Base-by-base conservation (phyloP, 2,888 invertebrate species). In the Dermolepida albohirtum region DNA sequence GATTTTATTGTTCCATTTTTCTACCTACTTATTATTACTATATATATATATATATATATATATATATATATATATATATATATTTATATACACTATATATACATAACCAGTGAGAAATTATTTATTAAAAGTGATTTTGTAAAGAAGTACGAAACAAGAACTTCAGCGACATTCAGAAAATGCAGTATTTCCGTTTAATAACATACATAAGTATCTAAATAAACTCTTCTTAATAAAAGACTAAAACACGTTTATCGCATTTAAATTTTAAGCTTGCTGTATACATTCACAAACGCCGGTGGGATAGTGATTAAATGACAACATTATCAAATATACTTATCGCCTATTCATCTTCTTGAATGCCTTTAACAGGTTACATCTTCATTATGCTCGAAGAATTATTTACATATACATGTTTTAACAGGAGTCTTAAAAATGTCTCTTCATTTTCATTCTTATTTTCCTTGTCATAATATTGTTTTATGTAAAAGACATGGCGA, bases 321-420 rank as follows among this genome's bases (percentile, higher is more conserved):
- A 59, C 44, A 59, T 59, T 59, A 59, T 59, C 59, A 59, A 44
- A 44, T 27, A 43, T 44, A 29, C 59, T 59, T 59, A 59, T 59
- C 59, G 27, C 44, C 59, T 44, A 59, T 59, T 59, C 59, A 59
- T 59, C 59, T 59, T 47, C 29, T 59, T 44, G 59, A 27, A 44
- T 59, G 44, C 44, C 29, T 59, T 59, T 47, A 47, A 59, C 59
- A 6, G 44, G 22, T 44, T 22, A 59, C 59, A 29, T 59, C 59
- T 59, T 59, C 59, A 59, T 59, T 59, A 54, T 27, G 44, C 29
- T 27, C 44, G 12, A 47, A n/a, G 17, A 16, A 7, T 10, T 44
- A 59, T 59, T 59, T 59, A 44, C 59, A 59, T 59, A 59, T 44
- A 44, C 59, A 14, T n/a, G 59, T n/a, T 44, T 44, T 14, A 34